Evolutionary conservation across 2,888 invertebrate species (phyloP).

Genomic region (Diaphora mendica): DNA sequence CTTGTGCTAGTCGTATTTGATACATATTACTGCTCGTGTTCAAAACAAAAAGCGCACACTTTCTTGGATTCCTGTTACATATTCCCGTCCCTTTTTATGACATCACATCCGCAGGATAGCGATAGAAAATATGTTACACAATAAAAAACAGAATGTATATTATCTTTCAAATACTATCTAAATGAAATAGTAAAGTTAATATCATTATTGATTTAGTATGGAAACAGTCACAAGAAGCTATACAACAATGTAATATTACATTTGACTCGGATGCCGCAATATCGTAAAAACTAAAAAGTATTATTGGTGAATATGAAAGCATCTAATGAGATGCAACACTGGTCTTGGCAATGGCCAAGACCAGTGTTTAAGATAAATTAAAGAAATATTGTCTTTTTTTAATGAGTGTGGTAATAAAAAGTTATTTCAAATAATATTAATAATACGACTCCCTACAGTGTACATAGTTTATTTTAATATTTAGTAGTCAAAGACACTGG

Average conservation of each 20-base stretch:
- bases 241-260: conserved; percentile 62
- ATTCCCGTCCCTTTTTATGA: too few species aligned
- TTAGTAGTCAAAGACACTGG: background rate
- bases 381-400: conserved; percentile 1
- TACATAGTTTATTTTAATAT: background rate
- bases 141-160: too few species aligned
- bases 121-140: too few species aligned
- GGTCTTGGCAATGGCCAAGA: too few species aligned
- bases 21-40: too few species aligned
- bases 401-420: conserved; percentile 2
- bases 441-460: background rate
- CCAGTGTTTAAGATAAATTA: background rate
- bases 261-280: conserved; percentile 14
- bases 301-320: background rate
- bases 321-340: too few species aligned
- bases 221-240: conserved; percentile 52
- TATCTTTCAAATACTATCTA: too few species aligned
- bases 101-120: too few species aligned
- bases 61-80: too few species aligned
- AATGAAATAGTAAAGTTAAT: background rate
- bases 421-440: conserved; percentile 2
- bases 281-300: conserved; percentile 9
- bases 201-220: conserved; percentile 61
- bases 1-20: too few species aligned
- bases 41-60: too few species aligned